Evolutionary conservation across 2,888 invertebrate species (phyloP).

Genomic region (Cantharis rufa): DNA sequence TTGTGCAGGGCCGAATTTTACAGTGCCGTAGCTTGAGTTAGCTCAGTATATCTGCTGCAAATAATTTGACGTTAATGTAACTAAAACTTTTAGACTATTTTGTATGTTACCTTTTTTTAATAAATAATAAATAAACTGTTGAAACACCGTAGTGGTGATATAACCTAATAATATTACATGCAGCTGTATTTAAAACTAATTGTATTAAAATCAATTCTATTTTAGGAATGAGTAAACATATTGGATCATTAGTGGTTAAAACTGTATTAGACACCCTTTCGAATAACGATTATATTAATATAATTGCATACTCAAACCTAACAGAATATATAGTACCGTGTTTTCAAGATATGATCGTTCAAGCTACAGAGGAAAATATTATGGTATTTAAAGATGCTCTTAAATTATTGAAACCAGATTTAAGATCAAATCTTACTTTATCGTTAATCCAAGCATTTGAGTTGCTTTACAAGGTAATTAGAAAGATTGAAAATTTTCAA

Average conservation of each 20-base stretch:
- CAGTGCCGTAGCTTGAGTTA: too few species aligned
- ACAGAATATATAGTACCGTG: constrained; percentile 81
- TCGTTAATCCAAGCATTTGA: constrained; percentile 86
- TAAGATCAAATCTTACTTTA: constrained; percentile 81
- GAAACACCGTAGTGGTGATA: too few species aligned
- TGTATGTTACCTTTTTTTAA: too few species aligned
- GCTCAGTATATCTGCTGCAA: too few species aligned
- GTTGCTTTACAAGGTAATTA: constrained; percentile 71
- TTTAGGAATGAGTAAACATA: constrained; percentile 60
- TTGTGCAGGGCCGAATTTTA: too few species aligned
- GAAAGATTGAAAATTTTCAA: too few species aligned
- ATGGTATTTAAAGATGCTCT: constrained; percentile 73
- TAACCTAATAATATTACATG: too few species aligned
- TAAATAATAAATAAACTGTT: too few species aligned
- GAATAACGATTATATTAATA: constrained; percentile 97
- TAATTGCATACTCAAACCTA: constrained; percentile 76
- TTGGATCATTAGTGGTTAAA: constrained; percentile 83
- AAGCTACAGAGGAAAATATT: constrained; percentile 87
- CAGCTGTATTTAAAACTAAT: not conserved
- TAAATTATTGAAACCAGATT: constrained; percentile 68
- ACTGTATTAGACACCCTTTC: constrained; percentile 92
- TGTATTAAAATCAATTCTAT: not conserved
- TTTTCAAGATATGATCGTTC: constrained; percentile 81
- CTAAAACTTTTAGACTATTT: too few species aligned
- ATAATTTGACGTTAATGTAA: too few species aligned